Percentiles rank a stretch among this genome's conserved stretches.
Evolutionary conservation across 37 sponge, comb jelly and placozoan genomes (phyloP).

Genomic region (Dysidea cf. avara): DNA sequence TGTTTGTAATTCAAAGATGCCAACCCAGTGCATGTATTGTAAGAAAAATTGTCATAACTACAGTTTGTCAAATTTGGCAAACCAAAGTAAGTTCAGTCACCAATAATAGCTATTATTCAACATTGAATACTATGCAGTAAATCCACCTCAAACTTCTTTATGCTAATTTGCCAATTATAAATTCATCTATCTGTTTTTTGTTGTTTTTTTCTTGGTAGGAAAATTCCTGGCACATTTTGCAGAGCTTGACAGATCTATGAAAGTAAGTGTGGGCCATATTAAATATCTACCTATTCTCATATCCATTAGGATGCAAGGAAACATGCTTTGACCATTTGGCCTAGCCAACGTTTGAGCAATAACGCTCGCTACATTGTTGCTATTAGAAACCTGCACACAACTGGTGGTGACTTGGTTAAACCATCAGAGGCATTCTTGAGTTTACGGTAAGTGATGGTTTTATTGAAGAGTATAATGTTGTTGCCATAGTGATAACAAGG

Average conservation of each 20-base stretch:
- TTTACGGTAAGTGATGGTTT: slow-evolving; percentile 48
- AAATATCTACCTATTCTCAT: background rate
- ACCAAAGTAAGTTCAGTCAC: too few relatives aligned
- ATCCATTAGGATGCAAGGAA: slow-evolving; percentile 17
- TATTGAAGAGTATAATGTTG: too few relatives aligned
- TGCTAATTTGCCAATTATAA: too few relatives aligned
- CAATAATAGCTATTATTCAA: too few relatives aligned
- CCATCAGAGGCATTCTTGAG: slow-evolving; percentile 50
- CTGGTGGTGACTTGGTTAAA: slow-evolving; percentile 5
- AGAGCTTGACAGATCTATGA: slow-evolving; percentile 50
- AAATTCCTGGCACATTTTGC: slow-evolving; percentile 66
- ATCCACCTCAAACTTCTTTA: too few relatives aligned
- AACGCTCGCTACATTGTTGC: slow-evolving; percentile 63
- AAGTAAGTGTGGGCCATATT: too few relatives aligned
- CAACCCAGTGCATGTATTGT: too few relatives aligned
- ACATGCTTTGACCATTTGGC: slow-evolving; percentile 70
- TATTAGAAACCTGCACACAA: slow-evolving; percentile 34
- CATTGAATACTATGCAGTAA: too few relatives aligned
- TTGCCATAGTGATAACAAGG: slow-evolving; percentile 59
- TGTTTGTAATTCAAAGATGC: too few relatives aligned
- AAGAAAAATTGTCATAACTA: too few relatives aligned
- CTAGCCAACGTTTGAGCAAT: slow-evolving; percentile 37
- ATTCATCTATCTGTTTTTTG: too few relatives aligned
- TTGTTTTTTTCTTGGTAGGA: slow-evolving; percentile 40
- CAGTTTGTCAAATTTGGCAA: too few relatives aligned